These are phyloP conservation scores for Nephrotoma flavescens DNA, from an alignment of 2,888 invertebrate species.

Conservation along the genomic window DNA sequence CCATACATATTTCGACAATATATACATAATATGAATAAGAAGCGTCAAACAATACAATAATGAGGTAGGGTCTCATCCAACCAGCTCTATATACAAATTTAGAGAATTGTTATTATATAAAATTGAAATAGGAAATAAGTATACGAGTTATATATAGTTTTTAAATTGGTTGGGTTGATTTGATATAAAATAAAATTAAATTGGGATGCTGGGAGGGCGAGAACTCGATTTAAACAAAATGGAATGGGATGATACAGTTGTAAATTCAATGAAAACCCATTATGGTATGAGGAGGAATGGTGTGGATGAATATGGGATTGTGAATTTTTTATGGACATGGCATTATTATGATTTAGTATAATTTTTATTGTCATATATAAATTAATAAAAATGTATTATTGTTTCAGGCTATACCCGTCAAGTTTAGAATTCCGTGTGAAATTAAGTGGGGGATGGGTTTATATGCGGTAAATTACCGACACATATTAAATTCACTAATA, in stretches of 20 bases:
- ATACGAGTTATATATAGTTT: neutral
- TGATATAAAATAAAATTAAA: neutral
- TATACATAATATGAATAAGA: neutral
- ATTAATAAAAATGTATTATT: neutral
- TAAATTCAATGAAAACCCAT: neutral
- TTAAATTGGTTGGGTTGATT: neutral
- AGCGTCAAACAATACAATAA: neutral
- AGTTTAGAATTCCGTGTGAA: too few relatives aligned
- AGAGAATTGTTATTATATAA: neutral
- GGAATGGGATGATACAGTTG: neutral
- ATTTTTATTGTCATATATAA: neutral
- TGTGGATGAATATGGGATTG: neutral
- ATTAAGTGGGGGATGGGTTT: too few relatives aligned
- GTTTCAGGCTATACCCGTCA: neutral
- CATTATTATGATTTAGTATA: neutral
- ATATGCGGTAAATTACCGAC: too few relatives aligned
- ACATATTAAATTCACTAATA: too few relatives aligned
- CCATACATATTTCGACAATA: neutral
- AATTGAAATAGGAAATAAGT: too few relatives aligned
- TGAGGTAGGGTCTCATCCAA: neutral
- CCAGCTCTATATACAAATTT: neutral
- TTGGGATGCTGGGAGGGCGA: neutral
- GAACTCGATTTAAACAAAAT: neutral
- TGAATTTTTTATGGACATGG: neutral
- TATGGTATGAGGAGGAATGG: neutral